phyloP scores from a whole-genome alignment of 2,888 invertebrate species.

The Deilephila porcellus region DNA sequence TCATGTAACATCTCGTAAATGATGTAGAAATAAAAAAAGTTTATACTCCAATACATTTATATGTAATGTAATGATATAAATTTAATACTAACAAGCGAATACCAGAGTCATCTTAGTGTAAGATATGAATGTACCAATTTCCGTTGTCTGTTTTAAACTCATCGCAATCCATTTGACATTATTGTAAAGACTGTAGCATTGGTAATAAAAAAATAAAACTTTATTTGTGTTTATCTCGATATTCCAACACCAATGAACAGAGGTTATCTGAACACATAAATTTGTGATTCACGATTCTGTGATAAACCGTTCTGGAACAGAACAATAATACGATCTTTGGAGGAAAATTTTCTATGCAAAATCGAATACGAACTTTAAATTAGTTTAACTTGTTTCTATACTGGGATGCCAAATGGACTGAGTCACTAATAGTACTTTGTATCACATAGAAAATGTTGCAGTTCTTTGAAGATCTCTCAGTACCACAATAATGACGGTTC shows the following conservation, averaged over 20 bases:
- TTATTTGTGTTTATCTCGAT: conserved; percentile 43
- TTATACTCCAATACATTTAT: conserved; percentile 20
- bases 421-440: no score
- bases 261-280: conserved; percentile 10
- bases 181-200: conserved; percentile 76
- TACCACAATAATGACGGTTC: no score
- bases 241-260: conserved; percentile 24
- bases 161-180: conserved; percentile 65
- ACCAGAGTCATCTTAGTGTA: conserved; percentile 58
- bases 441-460: no score
- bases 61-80: conserved; percentile 38
- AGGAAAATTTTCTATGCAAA: no score
- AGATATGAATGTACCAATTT: conserved; percentile 61
- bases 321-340: neutral
- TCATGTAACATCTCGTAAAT: conserved; percentile 16
- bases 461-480: no score
- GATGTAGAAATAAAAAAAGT: conserved; percentile 37
- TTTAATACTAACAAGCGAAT: conserved; percentile 33
- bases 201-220: conserved; percentile 73
- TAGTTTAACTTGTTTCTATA: no score
- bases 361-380: no score
- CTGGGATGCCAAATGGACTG: no score
- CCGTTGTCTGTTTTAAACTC: conserved; percentile 65
- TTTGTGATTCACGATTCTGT: neutral
- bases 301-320: neutral